Conservation (phyloP, 2,888 invertebrate genomes). For the Microchrysa polita region DNA sequence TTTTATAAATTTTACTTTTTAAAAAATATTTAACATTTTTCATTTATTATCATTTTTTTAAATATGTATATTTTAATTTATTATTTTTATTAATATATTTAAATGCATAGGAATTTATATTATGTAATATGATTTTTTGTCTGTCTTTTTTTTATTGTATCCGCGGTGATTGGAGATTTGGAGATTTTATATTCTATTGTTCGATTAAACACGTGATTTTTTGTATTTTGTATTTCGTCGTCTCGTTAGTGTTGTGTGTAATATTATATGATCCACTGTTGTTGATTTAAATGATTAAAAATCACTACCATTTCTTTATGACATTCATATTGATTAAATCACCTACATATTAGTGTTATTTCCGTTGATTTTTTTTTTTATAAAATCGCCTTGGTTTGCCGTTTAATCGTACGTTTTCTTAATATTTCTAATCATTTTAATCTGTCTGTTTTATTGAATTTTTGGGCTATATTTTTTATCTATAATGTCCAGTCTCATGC, state of each 20-base stretch:
- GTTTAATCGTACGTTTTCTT: background rate
- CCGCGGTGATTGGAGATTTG: slow-evolving; percentile 13
- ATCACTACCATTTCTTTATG: slow-evolving; percentile 3
- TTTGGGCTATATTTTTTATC: slow-evolving; percentile 20
- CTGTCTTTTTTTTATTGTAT: slow-evolving; percentile 10
- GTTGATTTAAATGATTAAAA: background rate
- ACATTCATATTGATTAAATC: slow-evolving; percentile 15
- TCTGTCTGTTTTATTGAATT: background rate
- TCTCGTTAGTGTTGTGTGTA: slow-evolving; percentile 24
- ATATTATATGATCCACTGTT: background rate
- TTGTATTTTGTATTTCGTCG: slow-evolving; percentile 40
- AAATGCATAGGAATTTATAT: slow-evolving; percentile 35
- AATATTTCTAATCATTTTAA: background rate
- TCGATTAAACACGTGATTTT: background rate
- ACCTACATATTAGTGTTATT: slow-evolving; percentile 29
- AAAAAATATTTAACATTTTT: slow-evolving; percentile 43
- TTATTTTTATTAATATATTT: slow-evolving; percentile 10
- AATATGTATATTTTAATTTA: slow-evolving; percentile 1
- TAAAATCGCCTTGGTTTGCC: slow-evolving; percentile 10
- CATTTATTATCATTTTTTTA: slow-evolving; percentile 24
- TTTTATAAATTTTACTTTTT: slow-evolving; percentile 37
- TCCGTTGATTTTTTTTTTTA: slow-evolving; percentile 12
- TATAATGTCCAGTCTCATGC: slow-evolving; percentile 43
- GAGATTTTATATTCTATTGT: background rate
- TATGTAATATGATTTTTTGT: slow-evolving; percentile 21